phyloP scores from a whole-genome alignment of 2,888 invertebrate genomes.

The Heliconius aoede region DNA sequence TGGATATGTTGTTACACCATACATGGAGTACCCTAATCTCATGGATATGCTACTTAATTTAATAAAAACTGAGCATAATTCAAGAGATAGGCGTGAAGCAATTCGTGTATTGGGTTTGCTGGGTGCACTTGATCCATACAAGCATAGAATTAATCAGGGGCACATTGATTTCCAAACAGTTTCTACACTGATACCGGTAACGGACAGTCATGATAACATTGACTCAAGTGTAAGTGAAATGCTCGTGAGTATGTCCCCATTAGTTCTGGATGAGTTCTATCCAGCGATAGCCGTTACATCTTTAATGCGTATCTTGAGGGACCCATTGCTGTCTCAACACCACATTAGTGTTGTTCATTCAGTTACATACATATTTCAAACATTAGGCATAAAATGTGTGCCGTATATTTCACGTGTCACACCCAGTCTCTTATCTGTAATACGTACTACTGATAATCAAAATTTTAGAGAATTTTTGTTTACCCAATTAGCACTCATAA shows the following conservation, averaged over 20 bases:
- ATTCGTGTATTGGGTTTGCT: slow-evolving; percentile 96
- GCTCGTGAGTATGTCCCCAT: slow-evolving; percentile 95
- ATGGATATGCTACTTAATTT: slow-evolving; percentile 96
- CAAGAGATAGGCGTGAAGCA: slow-evolving; percentile 93
- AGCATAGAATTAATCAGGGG: slow-evolving; percentile 97
- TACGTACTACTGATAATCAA: slow-evolving; percentile 90
- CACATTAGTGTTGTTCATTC: slow-evolving; percentile 98
- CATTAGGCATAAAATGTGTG: slow-evolving; percentile 96
- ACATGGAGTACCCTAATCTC: slow-evolving; percentile 95
- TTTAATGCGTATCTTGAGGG: slow-evolving; percentile 96
- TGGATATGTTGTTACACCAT: slow-evolving; percentile 97
- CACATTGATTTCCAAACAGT: slow-evolving; percentile 94
- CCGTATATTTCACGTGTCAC: slow-evolving; percentile 96
- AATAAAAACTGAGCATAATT: slow-evolving; percentile 96
- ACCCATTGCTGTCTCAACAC: slow-evolving; percentile 94
- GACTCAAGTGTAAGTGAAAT: slow-evolving; percentile 93
- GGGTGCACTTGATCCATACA: slow-evolving; percentile 99
- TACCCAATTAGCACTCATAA: slow-evolving; percentile 95
- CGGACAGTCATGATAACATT: slow-evolving; percentile 84
- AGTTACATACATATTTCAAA: slow-evolving; percentile 97
- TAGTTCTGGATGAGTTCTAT: slow-evolving; percentile 97
- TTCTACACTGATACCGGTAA: slow-evolving; percentile 90
- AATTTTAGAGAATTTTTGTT: slow-evolving; percentile 96
- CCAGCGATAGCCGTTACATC: slow-evolving; percentile 98
- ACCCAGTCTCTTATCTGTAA: slow-evolving; percentile 93